phyloP scores from a whole-genome alignment of 2,888 invertebrate species.

The Meta bourneti region DNA sequence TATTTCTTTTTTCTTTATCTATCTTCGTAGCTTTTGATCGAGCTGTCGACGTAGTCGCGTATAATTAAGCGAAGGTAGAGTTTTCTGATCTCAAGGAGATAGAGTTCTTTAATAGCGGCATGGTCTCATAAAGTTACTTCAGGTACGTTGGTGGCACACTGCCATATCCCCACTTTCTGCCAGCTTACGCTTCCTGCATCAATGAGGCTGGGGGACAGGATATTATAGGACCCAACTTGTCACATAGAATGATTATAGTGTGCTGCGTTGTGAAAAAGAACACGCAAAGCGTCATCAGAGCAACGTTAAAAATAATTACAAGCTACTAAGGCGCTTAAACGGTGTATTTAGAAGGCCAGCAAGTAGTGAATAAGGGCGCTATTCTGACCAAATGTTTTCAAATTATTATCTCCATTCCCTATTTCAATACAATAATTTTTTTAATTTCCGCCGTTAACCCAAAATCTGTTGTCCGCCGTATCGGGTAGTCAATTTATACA shows the following conservation, averaged over 20 bases:
- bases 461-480: too few species aligned
- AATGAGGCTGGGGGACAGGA: not conserved
- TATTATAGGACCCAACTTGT: not conserved
- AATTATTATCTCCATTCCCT: not conserved
- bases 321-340: not conserved
- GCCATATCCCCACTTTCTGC: not conserved
- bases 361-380: not conserved
- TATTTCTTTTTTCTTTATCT: not conserved
- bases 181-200: not conserved
- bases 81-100: too few species aligned
- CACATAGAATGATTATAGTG: not conserved
- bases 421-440: too few species aligned
- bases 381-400: not conserved
- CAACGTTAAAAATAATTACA: not conserved
- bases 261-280: not conserved
- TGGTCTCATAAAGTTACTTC: not conserved
- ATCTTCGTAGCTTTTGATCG: not conserved
- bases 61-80: not conserved
- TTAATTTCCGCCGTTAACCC: too few species aligned
- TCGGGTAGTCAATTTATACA: too few species aligned
- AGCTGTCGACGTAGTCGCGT: not conserved
- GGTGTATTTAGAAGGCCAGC: not conserved
- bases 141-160: not conserved
- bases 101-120: too few species aligned
- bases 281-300: not conserved